Percentiles rank a stretch among this genome's conserved stretches.
Evolutionary conservation across 2,113 vertebrate species (phyloP).

Genomic region (Lophura nycthemera): DNA sequence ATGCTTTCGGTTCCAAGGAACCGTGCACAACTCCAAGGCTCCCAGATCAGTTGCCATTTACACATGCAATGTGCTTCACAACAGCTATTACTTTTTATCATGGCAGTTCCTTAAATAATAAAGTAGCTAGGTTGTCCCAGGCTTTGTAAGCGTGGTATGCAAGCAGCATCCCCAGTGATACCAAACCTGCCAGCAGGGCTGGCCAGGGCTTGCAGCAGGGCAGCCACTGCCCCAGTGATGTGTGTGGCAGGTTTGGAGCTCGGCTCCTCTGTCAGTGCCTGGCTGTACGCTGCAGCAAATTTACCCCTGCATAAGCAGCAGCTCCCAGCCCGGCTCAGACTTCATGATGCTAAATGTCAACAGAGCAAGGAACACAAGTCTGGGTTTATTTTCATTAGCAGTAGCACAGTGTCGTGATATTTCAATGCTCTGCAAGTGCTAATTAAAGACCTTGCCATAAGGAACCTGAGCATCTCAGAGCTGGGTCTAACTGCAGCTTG

Average conservation of each 20-base stretch:
- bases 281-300: fast-evolving
- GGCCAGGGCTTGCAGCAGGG: fast-evolving
- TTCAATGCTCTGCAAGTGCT: background rate
- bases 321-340: background rate
- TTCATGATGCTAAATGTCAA: background rate
- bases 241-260: background rate
- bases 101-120: background rate
- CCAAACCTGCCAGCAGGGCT: background rate
- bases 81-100: background rate
- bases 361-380: constrained; percentile 24
- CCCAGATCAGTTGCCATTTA: background rate
- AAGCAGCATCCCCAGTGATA: background rate
- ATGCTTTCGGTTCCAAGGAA: background rate
- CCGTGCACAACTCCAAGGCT: background rate
- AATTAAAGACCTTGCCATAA: constrained; percentile 19
- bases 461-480: background rate
- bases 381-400: constrained; percentile 37
- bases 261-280: background rate
- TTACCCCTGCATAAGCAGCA: background rate
- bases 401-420: background rate
- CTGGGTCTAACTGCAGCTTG: background rate
- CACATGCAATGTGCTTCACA: background rate
- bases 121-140: background rate
- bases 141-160: constrained; percentile 4
- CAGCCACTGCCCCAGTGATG: fast-evolving